These are phyloP conservation scores for Lophotis ruficrista DNA, from an alignment of 2,113 vertebrate genomes.

Conservation along the genomic window DNA sequence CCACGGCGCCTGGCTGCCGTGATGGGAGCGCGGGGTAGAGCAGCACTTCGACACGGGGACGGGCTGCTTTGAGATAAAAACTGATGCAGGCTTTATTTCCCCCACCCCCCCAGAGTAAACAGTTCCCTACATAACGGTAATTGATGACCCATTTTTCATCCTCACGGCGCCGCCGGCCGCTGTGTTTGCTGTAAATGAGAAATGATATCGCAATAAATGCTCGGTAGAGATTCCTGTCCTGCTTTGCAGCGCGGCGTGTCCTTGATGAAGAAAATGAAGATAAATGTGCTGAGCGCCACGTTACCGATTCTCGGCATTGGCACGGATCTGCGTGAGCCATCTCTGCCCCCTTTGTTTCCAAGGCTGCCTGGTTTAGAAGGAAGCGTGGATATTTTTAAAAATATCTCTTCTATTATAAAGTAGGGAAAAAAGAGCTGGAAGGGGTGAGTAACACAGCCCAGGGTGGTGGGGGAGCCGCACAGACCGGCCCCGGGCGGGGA, in stretches of 20 bases:
- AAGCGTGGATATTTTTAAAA: not conserved
- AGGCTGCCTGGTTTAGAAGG: slow-evolving; percentile 14
- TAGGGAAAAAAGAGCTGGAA: not conserved
- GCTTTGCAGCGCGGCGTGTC: not conserved
- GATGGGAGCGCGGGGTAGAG: not conserved
- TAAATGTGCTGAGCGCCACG: not conserved
- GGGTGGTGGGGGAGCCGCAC: not conserved
- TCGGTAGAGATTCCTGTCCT: not conserved
- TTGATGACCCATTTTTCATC: slow-evolving; percentile 27
- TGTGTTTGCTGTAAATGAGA: not conserved
- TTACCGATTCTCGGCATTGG: not conserved
- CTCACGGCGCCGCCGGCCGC: not conserved
- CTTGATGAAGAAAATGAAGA: slow-evolving; percentile 52
- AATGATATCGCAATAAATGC: not conserved
- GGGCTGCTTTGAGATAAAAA: not conserved
- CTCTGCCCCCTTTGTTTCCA: slow-evolving; percentile 31
- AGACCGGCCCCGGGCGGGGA: rapidly evolving
- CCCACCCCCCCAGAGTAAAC: not conserved
- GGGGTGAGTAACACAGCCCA: not conserved
- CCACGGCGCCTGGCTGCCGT: not conserved
- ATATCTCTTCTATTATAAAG: not conserved
- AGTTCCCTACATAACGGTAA: not conserved
- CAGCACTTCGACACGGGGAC: not conserved
- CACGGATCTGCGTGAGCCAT: not conserved
- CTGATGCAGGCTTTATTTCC: not conserved